Evolutionary conservation across 2,113 vertebrate species (phyloP).

Genomic region (Hippocampus zosterae): DNA sequence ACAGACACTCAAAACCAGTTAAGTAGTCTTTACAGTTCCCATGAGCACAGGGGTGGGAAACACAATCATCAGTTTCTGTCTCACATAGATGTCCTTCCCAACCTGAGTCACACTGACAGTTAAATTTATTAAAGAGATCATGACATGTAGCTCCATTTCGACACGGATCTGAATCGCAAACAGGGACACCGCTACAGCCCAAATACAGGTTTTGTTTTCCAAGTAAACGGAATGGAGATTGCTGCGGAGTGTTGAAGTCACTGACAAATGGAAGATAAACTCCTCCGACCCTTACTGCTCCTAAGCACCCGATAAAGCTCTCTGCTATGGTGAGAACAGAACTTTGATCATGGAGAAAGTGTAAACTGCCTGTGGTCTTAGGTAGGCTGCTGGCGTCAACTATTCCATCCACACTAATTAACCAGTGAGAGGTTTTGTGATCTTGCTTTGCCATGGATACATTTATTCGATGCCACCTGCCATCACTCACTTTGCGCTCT

Average conservation of each 20-base stretch:
- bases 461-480: slow-evolving; percentile 80
- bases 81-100: slow-evolving; percentile 82
- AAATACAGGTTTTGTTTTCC: slow-evolving; percentile 29
- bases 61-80: slow-evolving; percentile 77
- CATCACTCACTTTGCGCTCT: slow-evolving; percentile 67
- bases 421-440: slow-evolving; percentile 69
- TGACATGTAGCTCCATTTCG: slow-evolving; percentile 70
- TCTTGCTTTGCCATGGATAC: slow-evolving; percentile 71
- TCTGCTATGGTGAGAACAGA: slow-evolving; percentile 67
- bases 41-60: slow-evolving; percentile 74
- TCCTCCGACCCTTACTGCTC: slow-evolving; percentile 75
- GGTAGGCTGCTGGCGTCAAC: slow-evolving; percentile 64
- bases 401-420: slow-evolving; percentile 73
- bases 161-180: slow-evolving; percentile 79
- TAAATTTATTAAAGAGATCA: slow-evolving; percentile 81
- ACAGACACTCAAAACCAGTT: slow-evolving; percentile 79
- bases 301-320: slow-evolving; percentile 85
- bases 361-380: slow-evolving; percentile 64
- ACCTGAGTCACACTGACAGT: slow-evolving; percentile 74
- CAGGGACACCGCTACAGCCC: slow-evolving; percentile 75
- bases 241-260: slow-evolving; percentile 55
- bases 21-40: slow-evolving; percentile 76
- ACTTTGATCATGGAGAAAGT: slow-evolving; percentile 72
- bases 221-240: slow-evolving; percentile 68
- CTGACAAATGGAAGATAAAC: slow-evolving; percentile 77